These are phyloP conservation scores for Crenichthys baileyi DNA, from an alignment of 2,797 vertebrate genomes.

Conservation along the genomic window DNA sequence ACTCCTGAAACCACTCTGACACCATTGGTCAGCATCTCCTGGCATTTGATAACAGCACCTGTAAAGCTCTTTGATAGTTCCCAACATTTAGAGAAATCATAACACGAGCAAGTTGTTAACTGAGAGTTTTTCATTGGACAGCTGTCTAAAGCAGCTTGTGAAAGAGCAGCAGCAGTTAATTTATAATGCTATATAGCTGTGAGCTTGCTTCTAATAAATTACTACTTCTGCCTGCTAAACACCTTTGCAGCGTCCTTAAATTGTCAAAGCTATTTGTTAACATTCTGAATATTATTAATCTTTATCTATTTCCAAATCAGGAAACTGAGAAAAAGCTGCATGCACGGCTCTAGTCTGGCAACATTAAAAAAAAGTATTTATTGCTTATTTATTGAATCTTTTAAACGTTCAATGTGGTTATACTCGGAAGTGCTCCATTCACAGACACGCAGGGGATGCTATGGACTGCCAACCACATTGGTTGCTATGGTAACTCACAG, in stretches of 20 bases:
- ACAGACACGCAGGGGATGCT: conserved; percentile 55
- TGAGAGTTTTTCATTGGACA: conserved; percentile 54
- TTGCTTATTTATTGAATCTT: conserved; percentile 59
- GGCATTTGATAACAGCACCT: conserved; percentile 18
- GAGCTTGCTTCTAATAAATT: conserved; percentile 48
- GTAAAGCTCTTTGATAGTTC: conserved; percentile 24
- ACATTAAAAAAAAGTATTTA: conserved; percentile 36
- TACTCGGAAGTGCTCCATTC: conserved; percentile 46
- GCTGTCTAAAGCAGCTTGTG: conserved; percentile 49
- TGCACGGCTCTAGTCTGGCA: conserved; percentile 27
- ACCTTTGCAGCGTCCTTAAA: conserved; percentile 46
- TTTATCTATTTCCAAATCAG: conserved; percentile 8
- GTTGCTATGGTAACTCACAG: conserved; percentile 66
- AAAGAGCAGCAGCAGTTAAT: conserved; percentile 49
- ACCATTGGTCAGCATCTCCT: conserved; percentile 7
- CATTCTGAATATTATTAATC: conserved; percentile 32
- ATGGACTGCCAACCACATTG: conserved; percentile 46
- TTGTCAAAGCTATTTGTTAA: conserved; percentile 32
- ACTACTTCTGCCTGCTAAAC: conserved; percentile 28
- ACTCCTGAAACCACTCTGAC: too few relatives aligned
- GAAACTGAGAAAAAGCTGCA: conserved; percentile 15
- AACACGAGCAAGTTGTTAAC: conserved; percentile 38
- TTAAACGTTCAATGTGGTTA: conserved; percentile 46
- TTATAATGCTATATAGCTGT: conserved; percentile 23
- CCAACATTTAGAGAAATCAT: conserved; percentile 30